Evolutionary conservation across 2,888 invertebrate species (phyloP).

Genomic region (Noctuana brunneofusca): DNA sequence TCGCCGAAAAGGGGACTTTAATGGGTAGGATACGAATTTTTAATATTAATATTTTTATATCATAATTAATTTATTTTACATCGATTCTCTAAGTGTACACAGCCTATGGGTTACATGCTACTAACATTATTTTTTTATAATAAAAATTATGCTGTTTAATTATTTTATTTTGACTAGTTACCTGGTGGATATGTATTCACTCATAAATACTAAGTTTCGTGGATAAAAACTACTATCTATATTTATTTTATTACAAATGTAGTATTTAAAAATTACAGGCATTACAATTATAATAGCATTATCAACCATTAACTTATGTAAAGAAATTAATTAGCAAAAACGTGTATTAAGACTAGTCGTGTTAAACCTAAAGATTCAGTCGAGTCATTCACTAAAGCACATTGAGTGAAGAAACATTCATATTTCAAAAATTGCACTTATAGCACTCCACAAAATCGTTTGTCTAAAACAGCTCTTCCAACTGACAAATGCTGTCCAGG

Average conservation of each 20-base stretch:
- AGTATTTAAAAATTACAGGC: slow-evolving; percentile 47
- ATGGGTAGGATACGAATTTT: slow-evolving; percentile 23
- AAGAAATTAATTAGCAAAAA: slow-evolving; percentile 43
- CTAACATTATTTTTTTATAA: slow-evolving; percentile 44
- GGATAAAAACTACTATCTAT: slow-evolving; percentile 49
- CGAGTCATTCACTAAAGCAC: slow-evolving; percentile 61
- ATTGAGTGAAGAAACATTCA: slow-evolving; percentile 44
- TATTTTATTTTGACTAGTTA: slow-evolving; percentile 54
- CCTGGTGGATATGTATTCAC: slow-evolving; percentile 69
- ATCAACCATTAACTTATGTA: slow-evolving; percentile 41
- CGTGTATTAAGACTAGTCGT: slow-evolving; percentile 64
- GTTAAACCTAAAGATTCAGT: slow-evolving; percentile 70
- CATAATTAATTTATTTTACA: slow-evolving; percentile 33
- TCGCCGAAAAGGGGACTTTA: slow-evolving; percentile 10
- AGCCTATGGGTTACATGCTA: slow-evolving; percentile 46
- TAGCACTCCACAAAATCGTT: slow-evolving; percentile 32
- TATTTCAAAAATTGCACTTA: slow-evolving; percentile 39
- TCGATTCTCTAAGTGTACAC: slow-evolving; percentile 44
- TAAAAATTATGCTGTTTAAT: slow-evolving; percentile 36
- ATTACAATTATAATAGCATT: slow-evolving; percentile 43
- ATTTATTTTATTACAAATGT: slow-evolving; percentile 51
- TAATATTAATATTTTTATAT: slow-evolving; percentile 27
- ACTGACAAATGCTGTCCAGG: slow-evolving; percentile 12
- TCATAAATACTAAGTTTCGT: slow-evolving; percentile 50
- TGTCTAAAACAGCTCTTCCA: slow-evolving; percentile 22